Percentiles rank a stretch among this genome's conserved stretches.
These are phyloP conservation scores for Exocentrus adspersus DNA, from an alignment of 2,888 invertebrate genomes.

Conservation along the genomic window DNA sequence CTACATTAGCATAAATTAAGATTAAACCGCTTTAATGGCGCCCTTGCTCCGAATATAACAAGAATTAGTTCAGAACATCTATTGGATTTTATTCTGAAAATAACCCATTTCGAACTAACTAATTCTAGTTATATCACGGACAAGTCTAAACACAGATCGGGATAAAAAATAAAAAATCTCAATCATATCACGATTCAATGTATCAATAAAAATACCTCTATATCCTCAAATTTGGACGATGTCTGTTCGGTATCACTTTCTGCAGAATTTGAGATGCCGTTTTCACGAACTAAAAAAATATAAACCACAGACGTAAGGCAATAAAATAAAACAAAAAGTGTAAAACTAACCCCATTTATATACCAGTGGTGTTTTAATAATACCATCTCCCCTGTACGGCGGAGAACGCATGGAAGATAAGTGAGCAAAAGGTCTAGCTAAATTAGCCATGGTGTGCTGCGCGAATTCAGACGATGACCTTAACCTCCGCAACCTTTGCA, in stretches of 20 bases:
- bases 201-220: conserved; percentile 36
- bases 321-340: too few relatives aligned
- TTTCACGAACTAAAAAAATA: conserved; percentile 45
- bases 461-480: conserved; percentile 57
- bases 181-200: too few relatives aligned
- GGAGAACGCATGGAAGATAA: conserved; percentile 59
- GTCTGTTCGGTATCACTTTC: conserved; percentile 23
- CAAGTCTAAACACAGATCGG: too few relatives aligned
- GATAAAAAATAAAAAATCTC: too few relatives aligned
- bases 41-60: too few relatives aligned
- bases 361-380: conserved; percentile 41
- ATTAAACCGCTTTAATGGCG: too few relatives aligned
- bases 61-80: too few relatives aligned
- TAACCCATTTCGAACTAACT: too few relatives aligned
- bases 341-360: conserved; percentile 46
- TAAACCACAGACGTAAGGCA: too few relatives aligned
- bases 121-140: too few relatives aligned
- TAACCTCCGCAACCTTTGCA: conserved; percentile 82
- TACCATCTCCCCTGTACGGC: conserved; percentile 48
- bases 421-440: conserved; percentile 69
- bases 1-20: too few relatives aligned
- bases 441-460: conserved; percentile 36
- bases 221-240: conserved; percentile 29
- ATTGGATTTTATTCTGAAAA: too few relatives aligned
- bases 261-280: conserved; percentile 40